These are phyloP conservation scores for Cyanistes caeruleus DNA, from an alignment of 2,113 vertebrate species.

Conservation along the genomic window DNA sequence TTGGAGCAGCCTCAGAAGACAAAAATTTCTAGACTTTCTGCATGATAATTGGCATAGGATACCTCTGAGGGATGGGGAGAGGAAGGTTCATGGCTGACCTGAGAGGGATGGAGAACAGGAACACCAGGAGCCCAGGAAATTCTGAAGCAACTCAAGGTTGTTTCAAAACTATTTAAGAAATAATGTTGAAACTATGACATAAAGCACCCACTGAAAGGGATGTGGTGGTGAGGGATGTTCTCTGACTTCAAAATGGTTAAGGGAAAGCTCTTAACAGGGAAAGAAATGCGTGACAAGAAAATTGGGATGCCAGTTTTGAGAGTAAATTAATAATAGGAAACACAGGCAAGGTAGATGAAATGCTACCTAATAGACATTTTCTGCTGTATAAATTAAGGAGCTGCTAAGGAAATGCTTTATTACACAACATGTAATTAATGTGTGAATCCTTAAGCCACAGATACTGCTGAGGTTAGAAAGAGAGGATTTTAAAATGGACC, in stretches of 20 bases:
- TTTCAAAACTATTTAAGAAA: not conserved
- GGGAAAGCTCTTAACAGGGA: not conserved
- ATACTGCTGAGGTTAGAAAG: slow-evolving; percentile 12
- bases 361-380: not conserved
- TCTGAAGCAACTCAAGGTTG: not conserved
- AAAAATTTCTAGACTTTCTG: not conserved
- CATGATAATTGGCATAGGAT: not conserved
- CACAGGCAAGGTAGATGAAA: not conserved
- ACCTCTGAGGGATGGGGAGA: not conserved
- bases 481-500: not conserved
- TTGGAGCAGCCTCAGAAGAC: not conserved
- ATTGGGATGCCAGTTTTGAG: not conserved
- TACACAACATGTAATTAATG: not conserved
- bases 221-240: not conserved
- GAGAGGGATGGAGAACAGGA: not conserved
- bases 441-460: slow-evolving; percentile 27
- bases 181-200: not conserved
- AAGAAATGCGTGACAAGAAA: not conserved
- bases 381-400: slow-evolving; percentile 11
- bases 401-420: slow-evolving; percentile 43
- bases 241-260: not conserved
- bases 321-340: slow-evolving; percentile 23
- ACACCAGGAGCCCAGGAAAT: not conserved
- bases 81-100: not conserved
- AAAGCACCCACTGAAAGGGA: not conserved